Evolutionary conservation across 2,888 invertebrate species (phyloP).

Genomic region (Cheilosia vernalis): DNA sequence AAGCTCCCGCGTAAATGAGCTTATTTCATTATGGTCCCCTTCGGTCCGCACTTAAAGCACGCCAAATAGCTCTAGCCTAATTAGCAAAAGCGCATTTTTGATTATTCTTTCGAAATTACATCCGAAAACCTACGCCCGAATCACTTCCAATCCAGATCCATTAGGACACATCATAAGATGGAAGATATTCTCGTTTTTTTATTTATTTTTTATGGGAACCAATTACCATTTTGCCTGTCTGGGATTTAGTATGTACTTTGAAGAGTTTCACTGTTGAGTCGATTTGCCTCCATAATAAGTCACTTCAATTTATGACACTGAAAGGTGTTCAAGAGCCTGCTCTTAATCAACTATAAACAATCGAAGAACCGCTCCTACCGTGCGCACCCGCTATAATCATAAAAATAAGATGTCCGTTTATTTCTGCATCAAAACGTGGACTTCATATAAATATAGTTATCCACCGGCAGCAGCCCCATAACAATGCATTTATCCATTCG

Average conservation of each 20-base stretch:
- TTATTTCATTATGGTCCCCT: no score
- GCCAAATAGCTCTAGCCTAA: no score
- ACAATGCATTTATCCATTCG: slow-evolving; percentile 43
- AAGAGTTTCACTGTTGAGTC: neutral
- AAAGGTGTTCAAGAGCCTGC: neutral
- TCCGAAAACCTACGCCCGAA: no score
- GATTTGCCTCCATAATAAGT: neutral
- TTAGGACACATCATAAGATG: no score
- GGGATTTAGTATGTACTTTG: neutral
- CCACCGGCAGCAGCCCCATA: neutral
- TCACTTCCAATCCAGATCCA: no score
- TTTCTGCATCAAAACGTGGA: slow-evolving; percentile 40
- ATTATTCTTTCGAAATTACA: no score
- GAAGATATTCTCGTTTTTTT: no score
- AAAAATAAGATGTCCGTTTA: slow-evolving; percentile 35
- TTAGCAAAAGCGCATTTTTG: no score
- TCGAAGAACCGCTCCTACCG: neutral
- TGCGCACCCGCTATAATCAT: slow-evolving; percentile 1
- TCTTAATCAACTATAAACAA: neutral
- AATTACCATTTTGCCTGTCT: neutral
- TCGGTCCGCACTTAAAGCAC: no score
- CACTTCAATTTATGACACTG: slow-evolving; percentile 11
- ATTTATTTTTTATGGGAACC: no score
- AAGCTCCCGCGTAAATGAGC: no score
- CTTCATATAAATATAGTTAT: slow-evolving; percentile 16